Conservation (phyloP, 2,113 vertebrate species). For the Leptobrachium ailaonicum region DNA sequence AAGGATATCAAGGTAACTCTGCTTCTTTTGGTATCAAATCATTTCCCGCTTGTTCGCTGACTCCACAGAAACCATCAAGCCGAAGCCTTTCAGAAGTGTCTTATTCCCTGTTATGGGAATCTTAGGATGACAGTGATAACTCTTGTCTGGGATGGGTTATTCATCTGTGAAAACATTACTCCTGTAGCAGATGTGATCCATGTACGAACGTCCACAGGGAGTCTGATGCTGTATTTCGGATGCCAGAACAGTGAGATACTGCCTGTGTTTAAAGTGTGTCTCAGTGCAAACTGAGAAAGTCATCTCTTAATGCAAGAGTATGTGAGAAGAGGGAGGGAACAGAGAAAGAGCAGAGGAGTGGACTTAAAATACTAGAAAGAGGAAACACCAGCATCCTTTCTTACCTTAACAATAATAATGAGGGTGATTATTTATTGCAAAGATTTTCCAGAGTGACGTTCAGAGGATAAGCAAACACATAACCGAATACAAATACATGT, state of each 20-base stretch:
- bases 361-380: constrained; percentile 46
- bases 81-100: not conserved
- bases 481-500: too few species aligned
- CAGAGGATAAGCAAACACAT: too few species aligned
- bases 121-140: constrained; percentile 11
- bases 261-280: constrained; percentile 41
- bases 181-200: constrained; percentile 28
- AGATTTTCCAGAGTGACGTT: too few species aligned
- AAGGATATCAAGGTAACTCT: not conserved
- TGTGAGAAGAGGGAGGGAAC: constrained; percentile 45
- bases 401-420: too few species aligned
- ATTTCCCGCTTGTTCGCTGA: not conserved
- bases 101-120: constrained; percentile 28
- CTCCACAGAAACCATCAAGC: constrained; percentile 16
- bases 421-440: too few species aligned
- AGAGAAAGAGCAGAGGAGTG: constrained; percentile 43
- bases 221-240: constrained; percentile 39
- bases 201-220: constrained; percentile 27
- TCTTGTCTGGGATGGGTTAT: constrained; percentile 21
- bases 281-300: constrained; percentile 46
- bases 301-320: constrained; percentile 49
- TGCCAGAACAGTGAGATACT: constrained; percentile 44
- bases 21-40: not conserved
- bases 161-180: constrained; percentile 35
- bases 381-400: constrained; percentile 1